Base-by-base conservation (phyloP, 2,888 invertebrate species). In the Herminia tarsipennalis region DNA sequence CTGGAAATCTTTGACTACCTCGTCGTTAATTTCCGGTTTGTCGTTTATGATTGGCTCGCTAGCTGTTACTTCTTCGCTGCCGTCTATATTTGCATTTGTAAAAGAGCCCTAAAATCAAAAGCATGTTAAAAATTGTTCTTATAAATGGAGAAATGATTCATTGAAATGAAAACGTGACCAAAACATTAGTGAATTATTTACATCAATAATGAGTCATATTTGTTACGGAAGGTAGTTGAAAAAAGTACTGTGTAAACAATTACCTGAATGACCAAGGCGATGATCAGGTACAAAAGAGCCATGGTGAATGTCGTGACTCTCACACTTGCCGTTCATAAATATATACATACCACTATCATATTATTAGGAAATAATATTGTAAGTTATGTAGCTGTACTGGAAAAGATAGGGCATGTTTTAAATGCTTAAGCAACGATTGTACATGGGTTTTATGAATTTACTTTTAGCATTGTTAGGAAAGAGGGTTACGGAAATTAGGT, bases 231-330 rank as follows among this genome's bases (percentile, higher is more conserved):
- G 4, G 27, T 18, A 3, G 27, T 28, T 22, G 21, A 42, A 42
- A 28, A 37, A 27, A 36, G 36, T 21, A 36, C 2, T 9, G 12
- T 32, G 5, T 29, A 40, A 24, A 38, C 45, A 58, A 36, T 82
- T 83, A 88, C 89, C 88, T 88, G 88, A 47, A 84, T 61, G 28
- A 84, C 60, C 61, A 88, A 64, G 44, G 77, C 81, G 65, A 89
- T 56, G 59, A 84, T 61, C 62, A 88, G 65, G 73, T 78, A 78
- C 53, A 75, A 62, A 33, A 76, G 70, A 59, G 79, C 76, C 89
- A 89, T 88, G 77, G 46, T 82, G 76, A 61, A 54, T 54, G 52
- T 66, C 66, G 65, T 75, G 61, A 24, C 17, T 10, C 33, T 47
- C 36, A 33, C 49, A 53, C 56, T 22, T 57, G 46, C 38, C 28